These are phyloP conservation scores for Unio delphinus DNA, from an alignment of 2,888 invertebrate species.

Conservation along the genomic window DNA sequence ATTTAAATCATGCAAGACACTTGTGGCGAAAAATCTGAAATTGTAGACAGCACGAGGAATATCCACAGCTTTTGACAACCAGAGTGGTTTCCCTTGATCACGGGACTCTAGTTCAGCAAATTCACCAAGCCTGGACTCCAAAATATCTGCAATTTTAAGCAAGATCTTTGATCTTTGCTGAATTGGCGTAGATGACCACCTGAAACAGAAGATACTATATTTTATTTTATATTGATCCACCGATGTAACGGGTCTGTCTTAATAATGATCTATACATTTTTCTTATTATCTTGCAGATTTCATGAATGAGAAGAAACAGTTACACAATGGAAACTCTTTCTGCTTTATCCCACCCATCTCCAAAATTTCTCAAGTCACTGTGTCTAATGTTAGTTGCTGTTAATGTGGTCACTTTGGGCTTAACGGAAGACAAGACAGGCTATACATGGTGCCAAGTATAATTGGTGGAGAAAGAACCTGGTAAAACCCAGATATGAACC, in stretches of 20 bases:
- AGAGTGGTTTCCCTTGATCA: constrained; percentile 76
- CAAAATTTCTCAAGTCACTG: too few species aligned
- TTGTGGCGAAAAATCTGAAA: constrained; percentile 74
- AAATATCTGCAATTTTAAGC: constrained; percentile 72
- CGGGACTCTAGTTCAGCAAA: constrained; percentile 74
- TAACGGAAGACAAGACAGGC: too few species aligned
- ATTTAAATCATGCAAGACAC: constrained; percentile 69
- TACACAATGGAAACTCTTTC: too few species aligned
- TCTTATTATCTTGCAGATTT: background rate
- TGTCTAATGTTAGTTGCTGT: too few species aligned
- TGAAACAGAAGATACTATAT: constrained; percentile 45
- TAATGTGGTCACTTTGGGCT: too few species aligned
- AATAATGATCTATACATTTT: background rate
- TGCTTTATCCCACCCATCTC: too few species aligned
- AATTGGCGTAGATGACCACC: constrained; percentile 73
- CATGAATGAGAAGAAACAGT: background rate
- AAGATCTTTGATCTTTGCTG: constrained; percentile 71
- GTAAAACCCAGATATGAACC: too few species aligned
- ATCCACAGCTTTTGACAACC: constrained; percentile 72
- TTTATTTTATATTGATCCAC: too few species aligned
- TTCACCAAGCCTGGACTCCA: constrained; percentile 73
- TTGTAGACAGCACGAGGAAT: constrained; percentile 75
- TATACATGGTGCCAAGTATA: too few species aligned
- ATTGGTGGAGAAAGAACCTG: too few species aligned
- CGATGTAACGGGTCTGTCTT: background rate